Conservation (phyloP, 2,888 invertebrate species). For the Anagyrus pseudococci region DNA sequence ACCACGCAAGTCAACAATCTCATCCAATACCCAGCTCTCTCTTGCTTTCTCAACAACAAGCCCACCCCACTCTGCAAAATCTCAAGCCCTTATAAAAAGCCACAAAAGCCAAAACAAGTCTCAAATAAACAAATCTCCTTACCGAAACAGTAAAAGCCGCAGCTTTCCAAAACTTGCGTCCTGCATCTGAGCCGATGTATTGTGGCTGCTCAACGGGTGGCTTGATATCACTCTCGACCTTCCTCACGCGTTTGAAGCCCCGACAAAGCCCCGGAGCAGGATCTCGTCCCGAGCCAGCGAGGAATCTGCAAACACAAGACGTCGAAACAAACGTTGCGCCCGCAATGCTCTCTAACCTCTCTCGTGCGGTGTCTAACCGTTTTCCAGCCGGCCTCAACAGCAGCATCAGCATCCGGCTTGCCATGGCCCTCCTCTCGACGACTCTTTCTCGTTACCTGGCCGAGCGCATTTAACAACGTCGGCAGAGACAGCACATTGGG, state of each 20-base stretch:
- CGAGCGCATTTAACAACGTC: not conserved
- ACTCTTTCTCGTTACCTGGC: not conserved
- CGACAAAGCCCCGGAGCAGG: slow-evolving; percentile 44
- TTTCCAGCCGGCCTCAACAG: slow-evolving; percentile 35
- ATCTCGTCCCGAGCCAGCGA: no score
- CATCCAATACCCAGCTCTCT: no score
- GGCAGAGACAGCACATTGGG: not conserved
- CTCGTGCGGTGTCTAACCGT: slow-evolving; percentile 13
- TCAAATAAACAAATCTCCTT: not conserved
- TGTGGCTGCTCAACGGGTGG: slow-evolving; percentile 72
- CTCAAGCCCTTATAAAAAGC: not conserved
- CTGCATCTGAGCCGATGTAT: not conserved
- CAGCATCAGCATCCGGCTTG: slow-evolving; percentile 44
- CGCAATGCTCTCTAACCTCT: slow-evolving; percentile 19
- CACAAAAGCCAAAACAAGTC: not conserved
- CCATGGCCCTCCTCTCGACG: slow-evolving; percentile 41
- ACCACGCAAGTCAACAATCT: no score
- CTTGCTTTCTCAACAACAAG: not conserved
- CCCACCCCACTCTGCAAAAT: not conserved
- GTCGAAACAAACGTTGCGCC: slow-evolving; percentile 42
- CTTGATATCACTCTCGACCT: slow-evolving; percentile 66
- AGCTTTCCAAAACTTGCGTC: not conserved
- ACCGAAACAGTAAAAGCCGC: not conserved
- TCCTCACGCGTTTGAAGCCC: slow-evolving; percentile 33
- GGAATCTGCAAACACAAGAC: no score